Conservation (phyloP, 2,113 vertebrate species). For the Petrocephalus zakoni region DNA sequence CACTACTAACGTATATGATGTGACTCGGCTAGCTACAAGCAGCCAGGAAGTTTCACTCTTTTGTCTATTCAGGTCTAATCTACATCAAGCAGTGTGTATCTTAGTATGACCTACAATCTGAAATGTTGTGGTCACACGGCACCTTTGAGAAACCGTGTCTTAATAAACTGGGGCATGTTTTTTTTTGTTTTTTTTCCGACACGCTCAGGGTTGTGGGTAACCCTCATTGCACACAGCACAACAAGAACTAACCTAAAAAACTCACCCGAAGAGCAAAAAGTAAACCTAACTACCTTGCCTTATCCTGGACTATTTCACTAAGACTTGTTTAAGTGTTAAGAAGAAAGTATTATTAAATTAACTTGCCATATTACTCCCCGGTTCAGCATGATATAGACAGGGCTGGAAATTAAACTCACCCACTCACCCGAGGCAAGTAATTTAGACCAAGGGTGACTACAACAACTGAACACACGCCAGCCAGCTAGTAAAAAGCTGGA, state of each 20-base stretch:
- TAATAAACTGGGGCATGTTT: slow-evolving; percentile 5
- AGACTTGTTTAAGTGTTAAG: background rate
- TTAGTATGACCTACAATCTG: background rate
- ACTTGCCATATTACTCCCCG: background rate
- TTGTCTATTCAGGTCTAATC: background rate
- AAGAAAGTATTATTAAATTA: background rate
- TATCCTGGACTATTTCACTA: slow-evolving; percentile 1
- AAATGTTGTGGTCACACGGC: background rate
- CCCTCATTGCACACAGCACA: background rate
- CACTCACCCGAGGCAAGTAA: background rate
- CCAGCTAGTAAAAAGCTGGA: background rate
- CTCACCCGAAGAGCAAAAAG: background rate
- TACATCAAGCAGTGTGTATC: background rate
- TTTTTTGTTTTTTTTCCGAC: background rate
- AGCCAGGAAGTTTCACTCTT: background rate
- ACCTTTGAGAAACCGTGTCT: background rate
- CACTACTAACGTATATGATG: background rate
- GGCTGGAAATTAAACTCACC: background rate
- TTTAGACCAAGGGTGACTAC: background rate
- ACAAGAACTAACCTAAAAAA: background rate
- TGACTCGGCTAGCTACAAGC: background rate
- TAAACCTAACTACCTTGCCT: background rate
- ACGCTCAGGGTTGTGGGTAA: background rate
- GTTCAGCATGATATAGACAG: background rate
- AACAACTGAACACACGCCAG: background rate